A percentile compares a stretch with the other conserved stretches of the same genome.
These are phyloP conservation scores for Papilio xuthus DNA, from an alignment of 1,140 invertebrate species.

Conservation along the genomic window DNA sequence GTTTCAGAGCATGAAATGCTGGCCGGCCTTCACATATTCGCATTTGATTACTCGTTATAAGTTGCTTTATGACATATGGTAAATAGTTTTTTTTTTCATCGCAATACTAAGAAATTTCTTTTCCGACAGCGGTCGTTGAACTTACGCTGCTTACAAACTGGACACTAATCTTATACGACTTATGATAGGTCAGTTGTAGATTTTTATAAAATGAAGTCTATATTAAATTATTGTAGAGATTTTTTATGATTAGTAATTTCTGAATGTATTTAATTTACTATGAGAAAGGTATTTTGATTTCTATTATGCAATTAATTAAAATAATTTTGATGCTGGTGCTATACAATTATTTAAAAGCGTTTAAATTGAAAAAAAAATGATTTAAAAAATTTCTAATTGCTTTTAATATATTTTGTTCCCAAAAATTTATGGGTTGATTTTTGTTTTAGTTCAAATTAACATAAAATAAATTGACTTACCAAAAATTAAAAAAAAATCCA, in stretches of 20 bases:
- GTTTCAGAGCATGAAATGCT: slow-evolving; percentile 7
- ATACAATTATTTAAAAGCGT: no score
- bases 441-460: neutral
- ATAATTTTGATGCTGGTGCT: no score
- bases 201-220: neutral
- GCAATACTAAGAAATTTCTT: slow-evolving; percentile 4
- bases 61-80: slow-evolving; percentile 12
- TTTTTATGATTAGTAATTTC: no score
- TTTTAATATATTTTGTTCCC: no score
- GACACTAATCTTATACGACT: neutral
- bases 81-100: slow-evolving; percentile 23
- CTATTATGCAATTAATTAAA: no score
- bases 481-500: slow-evolving; percentile 3
- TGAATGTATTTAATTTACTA: no score
- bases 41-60: slow-evolving; percentile 2
- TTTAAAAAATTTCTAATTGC: no score
- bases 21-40: neutral
- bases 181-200: neutral
- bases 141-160: neutral
- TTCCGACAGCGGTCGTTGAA: neutral
- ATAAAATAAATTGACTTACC: neutral
- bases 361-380: no score
- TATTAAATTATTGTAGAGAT: neutral
- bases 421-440: no score
- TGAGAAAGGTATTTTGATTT: no score